These are phyloP conservation scores for Zygothrica quintamaculata DNA, from an alignment of 2,888 invertebrate species.

Conservation along the genomic window DNA sequence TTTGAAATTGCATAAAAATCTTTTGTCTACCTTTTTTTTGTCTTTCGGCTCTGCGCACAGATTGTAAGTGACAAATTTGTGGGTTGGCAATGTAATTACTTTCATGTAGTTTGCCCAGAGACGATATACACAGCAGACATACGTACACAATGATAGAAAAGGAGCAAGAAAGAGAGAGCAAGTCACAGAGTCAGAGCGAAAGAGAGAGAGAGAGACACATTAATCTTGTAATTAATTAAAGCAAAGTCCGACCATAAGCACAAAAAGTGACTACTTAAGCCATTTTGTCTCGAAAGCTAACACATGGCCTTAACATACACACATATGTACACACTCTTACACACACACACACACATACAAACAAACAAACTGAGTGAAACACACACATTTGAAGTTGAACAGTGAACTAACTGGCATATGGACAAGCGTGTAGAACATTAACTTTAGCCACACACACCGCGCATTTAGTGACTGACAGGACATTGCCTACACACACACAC, in stretches of 20 bases:
- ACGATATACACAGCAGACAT: too few species aligned
- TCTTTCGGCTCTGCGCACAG: too few species aligned
- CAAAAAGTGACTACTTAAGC: constrained; percentile 81
- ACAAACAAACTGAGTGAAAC: background rate
- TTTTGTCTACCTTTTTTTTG: too few species aligned
- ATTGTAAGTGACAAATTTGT: constrained; percentile 57
- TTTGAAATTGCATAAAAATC: too few species aligned
- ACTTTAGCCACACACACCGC: constrained; percentile 65
- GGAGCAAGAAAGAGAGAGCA: too few species aligned
- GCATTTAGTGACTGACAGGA: constrained; percentile 71
- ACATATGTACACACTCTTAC: constrained; percentile 2
- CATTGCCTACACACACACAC: constrained; percentile 7
- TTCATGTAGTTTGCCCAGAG: constrained; percentile 33
- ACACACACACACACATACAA: constrained; percentile 3
- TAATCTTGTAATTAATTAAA: constrained; percentile 80
- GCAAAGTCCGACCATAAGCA: constrained; percentile 80
- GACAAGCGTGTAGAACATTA: constrained; percentile 74
- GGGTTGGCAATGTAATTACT: constrained; percentile 65
- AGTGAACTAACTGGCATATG: constrained; percentile 74
- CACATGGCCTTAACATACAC: constrained; percentile 64
- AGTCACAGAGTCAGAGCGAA: too few species aligned
- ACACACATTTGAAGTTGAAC: constrained; percentile 32
- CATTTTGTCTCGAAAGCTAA: constrained; percentile 75
- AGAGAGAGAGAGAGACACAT: constrained; percentile 55
- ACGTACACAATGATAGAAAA: too few species aligned